Evolutionary conservation across 2,888 invertebrate genomes (phyloP), one percentile per base, ranked within the genome.

Genomic region (Oxyteleia sp.): DNA sequence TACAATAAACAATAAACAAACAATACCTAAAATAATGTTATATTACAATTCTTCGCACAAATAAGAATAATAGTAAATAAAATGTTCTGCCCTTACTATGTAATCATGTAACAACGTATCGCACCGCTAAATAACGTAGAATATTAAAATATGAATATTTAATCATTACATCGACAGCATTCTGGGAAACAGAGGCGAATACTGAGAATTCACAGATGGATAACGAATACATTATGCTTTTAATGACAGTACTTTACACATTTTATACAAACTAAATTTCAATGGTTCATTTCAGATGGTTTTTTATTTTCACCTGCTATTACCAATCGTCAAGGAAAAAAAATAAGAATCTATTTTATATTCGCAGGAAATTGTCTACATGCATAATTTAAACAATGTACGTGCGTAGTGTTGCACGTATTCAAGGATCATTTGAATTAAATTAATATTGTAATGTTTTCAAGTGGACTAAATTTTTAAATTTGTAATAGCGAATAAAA

Each of bases 381-480:
- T 45, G 15, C 8, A 45, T 45, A 45, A 45, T 45, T 45, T 15
- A 45, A 7, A 45, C 13, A 45, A 45, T n/a, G n/a, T n/a, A n/a
- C n/a, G n/a, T n/a, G n/a, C n/a, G n/a, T n/a, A n/a, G n/a, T n/a
- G 16, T n/a, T 45, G 43, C 4, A 10, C 38, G 11, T n/a, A 10
- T 13, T 38, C 10, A n/a, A 38, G 13, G 2, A 13, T 13, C 13
- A 13, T 38, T n/a, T 38, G 38, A 3, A 38, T 38, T 3, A 38
- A 38, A 5, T 38, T 38, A 38, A n/a, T 38, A 38, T 38, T 38
- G 38, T 38, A 38, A 3, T 7, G 10, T 45, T n/a, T n/a, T n/a
- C n/a, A n/a, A n/a, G n/a, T n/a, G n/a, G n/a, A n/a, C n/a, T n/a
- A n/a, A n/a, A n/a, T n/a, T n/a, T n/a, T n/a, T n/a, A n/a, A n/a